These are phyloP conservation scores for Acrobeloides nanus DNA, from an alignment of 2,888 invertebrate genomes.

Conservation along the genomic window DNA sequence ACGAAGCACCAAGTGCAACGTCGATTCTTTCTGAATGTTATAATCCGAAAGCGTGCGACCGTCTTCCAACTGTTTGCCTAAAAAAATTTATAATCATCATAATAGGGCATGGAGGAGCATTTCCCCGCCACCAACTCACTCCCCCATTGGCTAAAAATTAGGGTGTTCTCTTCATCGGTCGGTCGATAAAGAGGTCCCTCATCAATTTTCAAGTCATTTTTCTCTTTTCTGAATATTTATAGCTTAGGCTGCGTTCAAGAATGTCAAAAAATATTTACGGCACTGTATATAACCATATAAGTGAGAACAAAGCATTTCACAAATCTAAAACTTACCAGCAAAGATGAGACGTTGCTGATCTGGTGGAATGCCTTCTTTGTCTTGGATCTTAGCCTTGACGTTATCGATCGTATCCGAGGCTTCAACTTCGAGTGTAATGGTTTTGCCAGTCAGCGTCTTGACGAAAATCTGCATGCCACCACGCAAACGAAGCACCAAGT, in stretches of 20 bases:
- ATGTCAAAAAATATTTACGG: too few species aligned
- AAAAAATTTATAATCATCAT: too few species aligned
- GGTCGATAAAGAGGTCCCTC: too few species aligned
- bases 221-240: conserved; percentile 43
- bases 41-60: conserved; percentile 67
- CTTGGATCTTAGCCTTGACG: conserved; percentile 50
- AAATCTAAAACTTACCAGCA: conserved; percentile 62
- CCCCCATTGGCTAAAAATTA: too few species aligned
- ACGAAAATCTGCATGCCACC: conserved; percentile 85
- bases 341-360: conserved; percentile 49
- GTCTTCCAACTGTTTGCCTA: conserved; percentile 71
- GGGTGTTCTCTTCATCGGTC: too few species aligned
- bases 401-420: conserved; percentile 50
- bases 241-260: conserved; percentile 21
- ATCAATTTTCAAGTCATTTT: conserved; percentile 36
- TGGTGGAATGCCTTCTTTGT: conserved; percentile 50
- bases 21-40: conserved; percentile 29
- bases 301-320: too few species aligned
- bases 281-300: too few species aligned
- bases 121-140: conserved; percentile 51
- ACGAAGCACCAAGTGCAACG: conserved; percentile 24
- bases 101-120: conserved; percentile 6
- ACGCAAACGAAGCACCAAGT: conserved; percentile 24
- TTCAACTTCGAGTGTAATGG: conserved; percentile 56
- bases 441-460: conserved; percentile 85